Evolutionary conservation across 2,113 vertebrate genomes (phyloP).

Genomic region (Coreoperca whiteheadi): DNA sequence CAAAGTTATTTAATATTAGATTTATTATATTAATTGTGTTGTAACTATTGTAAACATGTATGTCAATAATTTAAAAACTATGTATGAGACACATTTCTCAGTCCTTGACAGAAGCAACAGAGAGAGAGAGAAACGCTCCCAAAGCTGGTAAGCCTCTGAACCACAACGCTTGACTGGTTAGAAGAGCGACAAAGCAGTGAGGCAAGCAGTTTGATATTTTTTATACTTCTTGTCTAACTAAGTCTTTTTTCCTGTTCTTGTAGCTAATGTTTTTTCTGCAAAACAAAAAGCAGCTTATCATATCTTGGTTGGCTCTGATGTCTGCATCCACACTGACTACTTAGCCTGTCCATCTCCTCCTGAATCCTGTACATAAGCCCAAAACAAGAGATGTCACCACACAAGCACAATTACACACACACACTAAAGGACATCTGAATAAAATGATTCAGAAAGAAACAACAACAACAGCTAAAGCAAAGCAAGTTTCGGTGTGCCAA

Average conservation of each 20-base stretch:
- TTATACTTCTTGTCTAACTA: conserved; percentile 2
- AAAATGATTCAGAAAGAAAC: conserved; percentile 22
- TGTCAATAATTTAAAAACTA: background rate
- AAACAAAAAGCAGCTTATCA: conserved; percentile 70
- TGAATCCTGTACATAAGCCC: conserved; percentile 60
- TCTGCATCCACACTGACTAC: conserved; percentile 39
- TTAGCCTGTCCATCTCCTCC: conserved; percentile 59
- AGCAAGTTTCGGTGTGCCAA: conserved; percentile 14
- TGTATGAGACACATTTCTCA: conserved; percentile 8
- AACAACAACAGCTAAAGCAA: conserved; percentile 26
- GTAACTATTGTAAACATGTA: conserved; percentile 1
- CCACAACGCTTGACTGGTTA: conserved; percentile 30
- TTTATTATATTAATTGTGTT: background rate
- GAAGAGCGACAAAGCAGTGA: conserved; percentile 31
- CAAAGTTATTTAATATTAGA: background rate
- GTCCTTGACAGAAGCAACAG: background rate
- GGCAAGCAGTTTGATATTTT: conserved; percentile 32
- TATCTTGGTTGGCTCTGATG: conserved; percentile 41
- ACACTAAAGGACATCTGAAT: conserved; percentile 53
- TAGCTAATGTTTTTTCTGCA: conserved; percentile 17
- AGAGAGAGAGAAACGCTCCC: conserved; percentile 5
- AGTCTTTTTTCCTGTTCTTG: background rate
- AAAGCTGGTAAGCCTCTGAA: conserved; percentile 26
- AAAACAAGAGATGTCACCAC: conserved; percentile 48
- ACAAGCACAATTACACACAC: conserved; percentile 14